Conservation (phyloP, 2,113 vertebrate genomes). For the Perccottus glenii region DNA sequence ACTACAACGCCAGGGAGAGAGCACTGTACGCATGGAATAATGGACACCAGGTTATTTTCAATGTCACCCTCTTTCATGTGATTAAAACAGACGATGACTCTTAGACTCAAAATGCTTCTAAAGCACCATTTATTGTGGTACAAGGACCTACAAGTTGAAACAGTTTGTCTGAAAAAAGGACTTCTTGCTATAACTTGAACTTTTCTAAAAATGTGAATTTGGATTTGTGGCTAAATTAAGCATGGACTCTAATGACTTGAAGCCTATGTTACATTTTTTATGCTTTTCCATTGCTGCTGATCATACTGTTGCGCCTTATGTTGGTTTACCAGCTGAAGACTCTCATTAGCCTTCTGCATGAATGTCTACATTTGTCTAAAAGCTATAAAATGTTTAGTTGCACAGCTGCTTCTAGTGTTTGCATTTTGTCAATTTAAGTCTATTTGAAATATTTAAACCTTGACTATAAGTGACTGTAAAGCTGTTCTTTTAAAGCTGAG, state of each 20-base stretch:
- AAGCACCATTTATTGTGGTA: conserved; percentile 57
- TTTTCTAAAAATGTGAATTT: conserved; percentile 50
- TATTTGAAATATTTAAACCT: conserved; percentile 66
- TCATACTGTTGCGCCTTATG: conserved; percentile 60
- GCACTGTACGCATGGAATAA: conserved; percentile 99
- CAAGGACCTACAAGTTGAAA: conserved; percentile 36
- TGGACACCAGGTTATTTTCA: conserved; percentile 97
- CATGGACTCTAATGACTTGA: conserved; percentile 45
- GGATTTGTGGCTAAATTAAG: conserved; percentile 36
- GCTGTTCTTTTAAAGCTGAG: conserved; percentile 76
- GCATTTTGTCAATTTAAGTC: conserved; percentile 65
- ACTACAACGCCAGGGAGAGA: conserved; percentile 96
- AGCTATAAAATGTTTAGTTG: conserved; percentile 45
- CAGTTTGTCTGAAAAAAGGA: conserved; percentile 38
- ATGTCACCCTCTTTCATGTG: conserved; percentile 96
- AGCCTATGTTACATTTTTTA: conserved; percentile 22
- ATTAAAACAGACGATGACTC: conserved; percentile 97
- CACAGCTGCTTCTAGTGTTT: conserved; percentile 55
- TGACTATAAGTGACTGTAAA: conserved; percentile 64
- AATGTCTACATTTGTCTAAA: conserved; percentile 62
- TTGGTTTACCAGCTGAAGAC: conserved; percentile 47
- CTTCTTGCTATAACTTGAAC: conserved; percentile 47
- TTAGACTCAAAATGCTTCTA: conserved; percentile 68
- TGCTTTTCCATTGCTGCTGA: conserved; percentile 57
- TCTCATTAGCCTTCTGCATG: conserved; percentile 70